These are phyloP conservation scores for Ophioninae sp. DNA, from an alignment of 2,888 invertebrate species.

Conservation along the genomic window DNA sequence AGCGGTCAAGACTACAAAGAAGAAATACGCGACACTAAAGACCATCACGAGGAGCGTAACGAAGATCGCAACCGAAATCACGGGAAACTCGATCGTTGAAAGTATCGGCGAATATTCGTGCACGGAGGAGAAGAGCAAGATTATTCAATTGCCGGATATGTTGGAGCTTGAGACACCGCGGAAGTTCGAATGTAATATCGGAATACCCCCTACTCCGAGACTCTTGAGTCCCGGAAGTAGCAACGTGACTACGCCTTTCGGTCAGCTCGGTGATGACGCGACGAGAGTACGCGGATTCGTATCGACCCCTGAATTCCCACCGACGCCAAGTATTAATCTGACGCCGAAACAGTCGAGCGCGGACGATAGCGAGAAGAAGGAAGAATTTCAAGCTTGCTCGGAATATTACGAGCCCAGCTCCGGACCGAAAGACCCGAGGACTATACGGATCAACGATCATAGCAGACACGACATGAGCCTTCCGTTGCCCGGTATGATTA, in stretches of 20 bases:
- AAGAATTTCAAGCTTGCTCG: constrained; percentile 66
- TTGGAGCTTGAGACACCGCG: constrained; percentile 75
- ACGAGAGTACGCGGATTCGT: constrained; percentile 73
- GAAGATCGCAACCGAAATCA: constrained; percentile 48
- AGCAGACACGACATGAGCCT: constrained; percentile 59
- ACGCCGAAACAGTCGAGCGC: constrained; percentile 73
- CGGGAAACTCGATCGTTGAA: constrained; percentile 9
- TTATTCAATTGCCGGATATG: constrained; percentile 64
- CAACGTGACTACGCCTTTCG: constrained; percentile 69
- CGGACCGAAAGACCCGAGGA: constrained; percentile 61
- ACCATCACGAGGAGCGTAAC: constrained; percentile 72
- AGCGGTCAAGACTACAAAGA: constrained; percentile 67
- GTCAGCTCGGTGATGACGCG: constrained; percentile 68
- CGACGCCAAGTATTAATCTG: constrained; percentile 75
- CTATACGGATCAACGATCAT: constrained; percentile 45
- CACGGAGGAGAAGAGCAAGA: constrained; percentile 7
- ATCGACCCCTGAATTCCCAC: constrained; percentile 77
- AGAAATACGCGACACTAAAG: constrained; percentile 75
- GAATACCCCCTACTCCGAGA: constrained; percentile 77
- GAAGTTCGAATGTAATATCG: constrained; percentile 69
- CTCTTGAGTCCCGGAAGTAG: constrained; percentile 72
- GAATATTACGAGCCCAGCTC: constrained; percentile 74
- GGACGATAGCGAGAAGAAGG: constrained; percentile 65
- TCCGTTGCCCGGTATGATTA: constrained; percentile 52
- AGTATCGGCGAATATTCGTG: constrained; percentile 63